These are phyloP conservation scores for Saguinus imperator DNA, from an alignment of 2,113 vertebrate genomes.

Conservation along the genomic window DNA sequence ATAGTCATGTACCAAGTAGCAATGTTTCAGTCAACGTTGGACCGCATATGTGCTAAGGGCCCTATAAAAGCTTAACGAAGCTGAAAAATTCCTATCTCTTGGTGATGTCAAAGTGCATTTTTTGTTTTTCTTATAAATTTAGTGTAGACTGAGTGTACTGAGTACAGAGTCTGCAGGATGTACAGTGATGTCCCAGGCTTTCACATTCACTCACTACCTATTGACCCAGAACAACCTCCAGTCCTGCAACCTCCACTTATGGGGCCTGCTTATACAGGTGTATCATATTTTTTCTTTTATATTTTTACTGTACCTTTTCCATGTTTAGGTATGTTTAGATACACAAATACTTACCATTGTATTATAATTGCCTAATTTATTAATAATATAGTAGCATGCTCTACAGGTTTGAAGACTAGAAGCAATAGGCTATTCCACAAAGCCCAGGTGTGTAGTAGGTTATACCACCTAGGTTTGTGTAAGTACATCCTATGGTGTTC, in stretches of 20 bases:
- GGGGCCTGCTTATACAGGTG: background rate
- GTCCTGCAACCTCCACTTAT: background rate
- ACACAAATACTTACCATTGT: background rate
- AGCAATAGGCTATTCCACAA: background rate
- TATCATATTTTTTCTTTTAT: background rate
- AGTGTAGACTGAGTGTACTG: background rate
- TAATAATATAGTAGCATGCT: background rate
- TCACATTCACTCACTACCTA: background rate
- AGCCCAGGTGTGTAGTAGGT: background rate
- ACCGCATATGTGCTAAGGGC: background rate
- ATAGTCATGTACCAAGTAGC: background rate
- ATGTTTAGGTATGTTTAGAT: background rate
- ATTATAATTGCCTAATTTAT: background rate
- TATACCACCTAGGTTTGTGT: background rate
- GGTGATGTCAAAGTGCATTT: background rate
- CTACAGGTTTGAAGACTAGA: background rate
- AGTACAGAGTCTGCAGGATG: background rate
- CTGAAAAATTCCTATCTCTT: background rate
- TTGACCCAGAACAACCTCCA: background rate
- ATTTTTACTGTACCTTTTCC: background rate
- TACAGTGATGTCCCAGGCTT: background rate
- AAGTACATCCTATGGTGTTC: background rate
- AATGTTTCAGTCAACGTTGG: background rate
- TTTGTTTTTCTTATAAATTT: background rate
- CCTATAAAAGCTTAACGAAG: background rate